Evolutionary conservation across 2,888 invertebrate species (phyloP).

Genomic region (Baronia brevicornis): DNA sequence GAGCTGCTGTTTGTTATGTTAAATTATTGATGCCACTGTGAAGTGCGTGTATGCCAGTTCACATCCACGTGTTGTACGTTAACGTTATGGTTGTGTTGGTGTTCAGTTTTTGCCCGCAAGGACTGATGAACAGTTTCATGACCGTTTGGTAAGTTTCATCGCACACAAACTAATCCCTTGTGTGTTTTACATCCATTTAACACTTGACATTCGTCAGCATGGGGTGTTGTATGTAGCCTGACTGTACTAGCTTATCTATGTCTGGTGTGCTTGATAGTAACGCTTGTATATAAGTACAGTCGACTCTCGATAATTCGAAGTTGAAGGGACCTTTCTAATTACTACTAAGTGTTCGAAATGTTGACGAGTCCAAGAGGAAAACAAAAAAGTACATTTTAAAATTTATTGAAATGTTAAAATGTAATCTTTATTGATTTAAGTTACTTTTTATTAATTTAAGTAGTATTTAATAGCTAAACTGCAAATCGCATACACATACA

Average conservation of each 20-base stretch:
- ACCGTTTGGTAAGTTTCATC: constrained; percentile 86
- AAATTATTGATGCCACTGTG: constrained; percentile 14
- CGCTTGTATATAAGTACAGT: background rate
- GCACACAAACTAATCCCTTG: constrained; percentile 32
- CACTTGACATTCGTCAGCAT: constrained; percentile 20
- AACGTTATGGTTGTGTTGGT: constrained; percentile 77
- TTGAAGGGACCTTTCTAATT: too few relatives aligned
- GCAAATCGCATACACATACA: too few relatives aligned
- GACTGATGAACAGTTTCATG: constrained; percentile 92
- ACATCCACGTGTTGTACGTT: constrained; percentile 47
- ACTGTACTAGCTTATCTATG: constrained; percentile 11
- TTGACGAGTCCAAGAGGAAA: too few relatives aligned
- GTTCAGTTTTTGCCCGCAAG: constrained; percentile 88
- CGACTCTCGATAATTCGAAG: too few relatives aligned
- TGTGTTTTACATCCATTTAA: constrained; percentile 22
- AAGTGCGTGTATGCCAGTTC: constrained; percentile 33
- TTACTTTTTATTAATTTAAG: too few relatives aligned
- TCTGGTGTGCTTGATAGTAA: background rate
- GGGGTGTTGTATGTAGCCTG: constrained; percentile 16
- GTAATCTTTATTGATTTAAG: too few relatives aligned
- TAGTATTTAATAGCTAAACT: too few relatives aligned
- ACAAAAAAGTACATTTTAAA: too few relatives aligned
- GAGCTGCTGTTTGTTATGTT: constrained; percentile 2
- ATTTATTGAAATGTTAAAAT: too few relatives aligned
- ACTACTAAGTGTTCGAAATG: too few relatives aligned